Evolutionary conservation across 2,113 vertebrate species (phyloP).

Genomic region (Xiphophorus couchianus): DNA sequence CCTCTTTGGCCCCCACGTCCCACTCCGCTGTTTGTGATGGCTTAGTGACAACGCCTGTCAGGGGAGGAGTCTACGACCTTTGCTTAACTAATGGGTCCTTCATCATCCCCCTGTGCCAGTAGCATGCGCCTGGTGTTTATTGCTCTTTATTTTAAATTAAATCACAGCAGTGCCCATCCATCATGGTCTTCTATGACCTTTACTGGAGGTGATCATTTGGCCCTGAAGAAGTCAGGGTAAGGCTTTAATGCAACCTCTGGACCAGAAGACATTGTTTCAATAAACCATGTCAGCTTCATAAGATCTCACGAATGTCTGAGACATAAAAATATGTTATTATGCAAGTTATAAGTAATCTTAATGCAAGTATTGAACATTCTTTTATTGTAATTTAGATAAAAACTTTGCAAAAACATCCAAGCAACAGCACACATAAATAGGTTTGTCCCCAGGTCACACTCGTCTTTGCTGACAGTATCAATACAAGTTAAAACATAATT

Average conservation of each 20-base stretch:
- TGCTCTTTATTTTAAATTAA: conserved; percentile 83
- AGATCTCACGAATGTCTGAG: neutral
- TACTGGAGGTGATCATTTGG: conserved; percentile 77
- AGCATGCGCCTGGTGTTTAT: conserved; percentile 70
- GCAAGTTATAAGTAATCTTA: neutral
- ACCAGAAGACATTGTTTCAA: conserved; percentile 27
- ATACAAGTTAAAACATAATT: no score
- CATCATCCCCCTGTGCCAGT: conserved; percentile 63
- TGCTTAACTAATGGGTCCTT: conserved; percentile 82
- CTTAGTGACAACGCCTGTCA: conserved; percentile 71
- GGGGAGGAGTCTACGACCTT: conserved; percentile 83
- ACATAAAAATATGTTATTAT: conserved; percentile 7
- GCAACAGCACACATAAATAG: no score
- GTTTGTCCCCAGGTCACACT: no score
- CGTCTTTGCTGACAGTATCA: no score
- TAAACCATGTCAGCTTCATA: neutral
- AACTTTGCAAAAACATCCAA: no score
- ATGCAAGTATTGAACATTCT: neutral
- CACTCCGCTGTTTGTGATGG: conserved; percentile 56
- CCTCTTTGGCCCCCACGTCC: conserved; percentile 48
- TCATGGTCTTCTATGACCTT: conserved; percentile 77
- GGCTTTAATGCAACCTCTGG: conserved; percentile 42
- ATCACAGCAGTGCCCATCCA: conserved; percentile 76
- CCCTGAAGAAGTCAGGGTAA: conserved; percentile 36
- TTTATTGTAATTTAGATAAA: neutral